phyloP scores from a whole-genome alignment of 1,140 invertebrate species.

The Hyphantria cunea region DNA sequence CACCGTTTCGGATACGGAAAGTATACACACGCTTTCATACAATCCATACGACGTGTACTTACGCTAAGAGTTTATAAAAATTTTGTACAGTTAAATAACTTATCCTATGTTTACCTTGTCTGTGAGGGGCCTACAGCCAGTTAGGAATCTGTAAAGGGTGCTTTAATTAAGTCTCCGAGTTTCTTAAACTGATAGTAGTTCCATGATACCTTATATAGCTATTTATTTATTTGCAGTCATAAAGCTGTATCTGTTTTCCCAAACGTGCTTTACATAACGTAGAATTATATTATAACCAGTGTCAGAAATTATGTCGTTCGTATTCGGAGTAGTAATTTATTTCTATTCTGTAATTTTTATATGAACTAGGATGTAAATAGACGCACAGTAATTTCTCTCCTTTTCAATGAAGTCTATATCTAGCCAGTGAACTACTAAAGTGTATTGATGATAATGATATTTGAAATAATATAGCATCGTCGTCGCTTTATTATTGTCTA shows the following conservation, averaged over 20 bases:
- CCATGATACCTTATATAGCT: constrained; percentile 33
- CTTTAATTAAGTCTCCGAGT: constrained; percentile 46
- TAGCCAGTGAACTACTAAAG: too few species aligned
- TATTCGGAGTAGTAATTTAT: too few species aligned
- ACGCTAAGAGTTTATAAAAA: constrained; percentile 14
- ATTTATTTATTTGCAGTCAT: constrained; percentile 33
- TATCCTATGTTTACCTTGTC: constrained; percentile 21
- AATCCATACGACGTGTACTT: constrained; percentile 19
- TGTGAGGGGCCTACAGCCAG: constrained; percentile 10
- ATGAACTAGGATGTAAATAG: too few species aligned
- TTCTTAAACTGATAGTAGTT: constrained; percentile 40
- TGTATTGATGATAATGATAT: too few species aligned
- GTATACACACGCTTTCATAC: constrained; percentile 4
- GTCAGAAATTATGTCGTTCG: neutral
- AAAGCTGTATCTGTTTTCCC: constrained; percentile 19
- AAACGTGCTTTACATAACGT: constrained; percentile 7
- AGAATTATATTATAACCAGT: neutral
- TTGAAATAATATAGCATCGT: too few species aligned
- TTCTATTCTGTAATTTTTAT: too few species aligned
- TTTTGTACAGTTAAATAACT: constrained; percentile 28
- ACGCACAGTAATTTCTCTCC: too few species aligned
- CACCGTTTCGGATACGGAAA: too few species aligned
- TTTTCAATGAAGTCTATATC: too few species aligned
- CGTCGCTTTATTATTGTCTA: too few species aligned
- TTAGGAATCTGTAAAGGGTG: constrained; percentile 23